A percentile compares a stretch with the other conserved stretches of the same genome.
These are phyloP conservation scores for Eurypyga helias DNA, from an alignment of 2,113 vertebrate genomes.

Conservation along the genomic window DNA sequence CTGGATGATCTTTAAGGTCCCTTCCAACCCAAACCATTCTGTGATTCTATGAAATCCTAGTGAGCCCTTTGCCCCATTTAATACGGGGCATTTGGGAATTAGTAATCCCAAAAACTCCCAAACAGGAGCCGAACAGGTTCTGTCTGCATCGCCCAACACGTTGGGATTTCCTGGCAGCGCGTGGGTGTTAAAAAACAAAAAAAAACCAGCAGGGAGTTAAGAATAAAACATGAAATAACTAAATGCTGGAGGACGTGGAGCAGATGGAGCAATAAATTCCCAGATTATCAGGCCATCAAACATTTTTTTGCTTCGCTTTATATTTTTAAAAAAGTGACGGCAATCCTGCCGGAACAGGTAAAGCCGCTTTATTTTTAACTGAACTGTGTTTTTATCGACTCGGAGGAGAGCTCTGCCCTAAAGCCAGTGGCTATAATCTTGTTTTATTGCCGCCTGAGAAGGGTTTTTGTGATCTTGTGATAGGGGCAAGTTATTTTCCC, in stretches of 20 bases:
- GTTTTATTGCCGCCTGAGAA: not conserved
- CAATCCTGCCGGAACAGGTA: not conserved
- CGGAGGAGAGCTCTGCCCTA: not conserved
- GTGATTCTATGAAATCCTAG: too few species aligned
- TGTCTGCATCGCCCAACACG: fast-evolving
- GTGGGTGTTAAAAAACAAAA: not conserved
- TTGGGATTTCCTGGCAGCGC: not conserved
- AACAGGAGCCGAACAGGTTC: not conserved
- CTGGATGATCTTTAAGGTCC: too few species aligned
- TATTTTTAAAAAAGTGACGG: not conserved
- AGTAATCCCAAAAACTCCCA: not conserved
- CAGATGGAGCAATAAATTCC: not conserved
- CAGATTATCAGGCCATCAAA: not conserved
- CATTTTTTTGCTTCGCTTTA: not conserved
- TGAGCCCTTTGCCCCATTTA: not conserved
- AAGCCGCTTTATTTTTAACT: not conserved
- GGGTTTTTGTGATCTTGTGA: not conserved
- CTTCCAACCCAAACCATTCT: too few species aligned
- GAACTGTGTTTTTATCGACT: not conserved
- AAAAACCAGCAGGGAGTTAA: not conserved
- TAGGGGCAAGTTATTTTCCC: not conserved
- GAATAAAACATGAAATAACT: not conserved
- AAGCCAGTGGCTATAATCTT: not conserved
- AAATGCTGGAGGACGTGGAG: not conserved
- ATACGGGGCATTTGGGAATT: not conserved